Conservation (phyloP, 2,888 invertebrate genomes). For the Epinotia ramella region DNA sequence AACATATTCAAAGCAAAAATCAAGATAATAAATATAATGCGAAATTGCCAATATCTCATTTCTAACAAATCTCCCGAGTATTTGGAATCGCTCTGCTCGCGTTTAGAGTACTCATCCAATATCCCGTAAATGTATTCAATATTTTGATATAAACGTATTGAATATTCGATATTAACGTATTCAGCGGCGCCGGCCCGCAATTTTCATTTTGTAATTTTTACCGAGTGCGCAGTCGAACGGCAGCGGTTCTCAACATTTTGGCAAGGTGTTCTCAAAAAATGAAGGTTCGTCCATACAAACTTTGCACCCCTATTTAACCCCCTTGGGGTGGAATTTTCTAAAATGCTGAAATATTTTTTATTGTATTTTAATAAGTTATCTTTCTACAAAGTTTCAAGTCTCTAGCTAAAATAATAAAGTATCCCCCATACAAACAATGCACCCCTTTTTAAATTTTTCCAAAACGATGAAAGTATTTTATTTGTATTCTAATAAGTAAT, state of each 20-base stretch:
- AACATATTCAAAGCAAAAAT: slow-evolving; percentile 17
- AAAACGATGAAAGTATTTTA: too few relatives aligned
- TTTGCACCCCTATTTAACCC: too few relatives aligned
- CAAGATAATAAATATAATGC: slow-evolving; percentile 50
- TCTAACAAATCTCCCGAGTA: slow-evolving; percentile 71
- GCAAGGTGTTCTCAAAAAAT: background rate
- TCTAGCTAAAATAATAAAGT: too few relatives aligned
- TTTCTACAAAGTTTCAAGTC: too few relatives aligned
- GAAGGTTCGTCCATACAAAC: too few relatives aligned
- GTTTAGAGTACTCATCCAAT: slow-evolving; percentile 66
- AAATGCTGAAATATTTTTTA: too few relatives aligned
- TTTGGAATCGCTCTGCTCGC: slow-evolving; percentile 65
- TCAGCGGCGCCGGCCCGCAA: slow-evolving; percentile 81
- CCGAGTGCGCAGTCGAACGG: slow-evolving; percentile 73
- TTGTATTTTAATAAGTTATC: too few relatives aligned
- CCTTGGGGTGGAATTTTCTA: too few relatives aligned
- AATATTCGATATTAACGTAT: slow-evolving; percentile 85
- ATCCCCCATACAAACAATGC: too few relatives aligned
- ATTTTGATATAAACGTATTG: slow-evolving; percentile 81
- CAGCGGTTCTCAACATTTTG: slow-evolving; percentile 63
- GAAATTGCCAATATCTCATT: slow-evolving; percentile 68
- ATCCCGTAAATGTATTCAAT: slow-evolving; percentile 62
- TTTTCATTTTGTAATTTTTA: slow-evolving; percentile 86
- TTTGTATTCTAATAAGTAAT: too few relatives aligned
- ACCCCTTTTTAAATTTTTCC: too few relatives aligned